Evolutionary conservation across 1,140 invertebrate species (phyloP).

Genomic region (Callitettix versicolor): DNA sequence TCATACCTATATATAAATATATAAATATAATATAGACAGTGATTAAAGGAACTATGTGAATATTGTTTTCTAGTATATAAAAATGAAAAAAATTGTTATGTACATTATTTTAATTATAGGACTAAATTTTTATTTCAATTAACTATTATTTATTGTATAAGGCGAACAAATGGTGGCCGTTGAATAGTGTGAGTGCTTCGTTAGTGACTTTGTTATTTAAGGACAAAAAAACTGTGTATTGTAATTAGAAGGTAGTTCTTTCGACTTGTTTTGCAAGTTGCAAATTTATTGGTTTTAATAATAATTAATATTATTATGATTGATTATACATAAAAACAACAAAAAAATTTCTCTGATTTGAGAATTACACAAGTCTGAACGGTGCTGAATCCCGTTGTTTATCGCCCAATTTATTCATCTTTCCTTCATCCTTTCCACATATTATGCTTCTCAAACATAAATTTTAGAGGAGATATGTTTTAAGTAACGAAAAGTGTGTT

Average conservation of each 20-base stretch:
- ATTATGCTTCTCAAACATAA: too few species aligned
- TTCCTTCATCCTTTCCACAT: too few species aligned
- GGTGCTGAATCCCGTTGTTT: background rate
- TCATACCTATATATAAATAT: background rate
- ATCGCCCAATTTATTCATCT: too few species aligned
- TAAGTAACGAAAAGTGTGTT: too few species aligned
- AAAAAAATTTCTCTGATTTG: slow-evolving; percentile 9
- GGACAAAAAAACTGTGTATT: too few species aligned
- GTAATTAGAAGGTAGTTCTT: too few species aligned
- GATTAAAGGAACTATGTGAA: background rate
- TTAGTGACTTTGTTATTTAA: background rate
- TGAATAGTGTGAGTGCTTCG: background rate
- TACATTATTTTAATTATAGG: slow-evolving; percentile 6
- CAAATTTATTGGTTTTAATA: slow-evolving; percentile 11
- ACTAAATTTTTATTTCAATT: slow-evolving; percentile 7
- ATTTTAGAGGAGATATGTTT: too few species aligned
- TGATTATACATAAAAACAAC: slow-evolving; percentile 14
- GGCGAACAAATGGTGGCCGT: background rate
- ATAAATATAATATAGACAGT: background rate
- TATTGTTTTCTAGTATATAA: background rate
- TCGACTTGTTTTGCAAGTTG: slow-evolving; percentile 1
- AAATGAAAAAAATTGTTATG: slow-evolving; percentile 8
- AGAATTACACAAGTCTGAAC: slow-evolving; percentile 9
- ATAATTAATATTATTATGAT: slow-evolving; percentile 13
- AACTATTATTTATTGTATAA: slow-evolving; percentile 13